A percentile compares a stretch with the other conserved stretches of the same genome.
phyloP scores from a whole-genome alignment of 2,113 vertebrate species.

The Pollimyrus isidori region DNA sequence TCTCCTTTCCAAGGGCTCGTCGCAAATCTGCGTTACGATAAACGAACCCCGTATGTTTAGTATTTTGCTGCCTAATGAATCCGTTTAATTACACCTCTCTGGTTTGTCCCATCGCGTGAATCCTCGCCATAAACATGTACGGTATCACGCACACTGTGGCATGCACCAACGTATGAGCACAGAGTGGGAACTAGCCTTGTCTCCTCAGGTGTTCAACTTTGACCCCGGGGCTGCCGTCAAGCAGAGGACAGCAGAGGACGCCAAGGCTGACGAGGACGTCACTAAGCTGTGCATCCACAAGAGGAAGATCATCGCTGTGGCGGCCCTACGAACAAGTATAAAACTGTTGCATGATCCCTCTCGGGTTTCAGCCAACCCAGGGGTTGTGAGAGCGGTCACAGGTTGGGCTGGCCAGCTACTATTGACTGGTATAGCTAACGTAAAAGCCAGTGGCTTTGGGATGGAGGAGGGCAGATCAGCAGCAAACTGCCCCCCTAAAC shows the following conservation, averaged over 20 bases:
- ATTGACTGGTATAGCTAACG: neutral
- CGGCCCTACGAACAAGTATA: constrained; percentile 93
- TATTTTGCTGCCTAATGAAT: neutral
- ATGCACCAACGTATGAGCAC: neutral
- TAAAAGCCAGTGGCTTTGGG: neutral
- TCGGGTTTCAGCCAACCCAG: constrained; percentile 76
- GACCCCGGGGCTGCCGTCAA: constrained; percentile 88
- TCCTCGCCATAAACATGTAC: constrained; percentile 7
- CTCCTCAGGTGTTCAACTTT: constrained; percentile 88
- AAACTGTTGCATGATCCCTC: constrained; percentile 78
- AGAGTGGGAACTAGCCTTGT: neutral
- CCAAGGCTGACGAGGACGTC: constrained; percentile 92
- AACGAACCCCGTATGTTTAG: neutral
- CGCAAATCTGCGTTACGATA: neutral
- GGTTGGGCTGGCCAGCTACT: neutral
- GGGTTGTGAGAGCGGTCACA: constrained; percentile 62
- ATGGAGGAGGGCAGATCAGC: neutral
- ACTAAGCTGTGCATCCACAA: constrained; percentile 99
- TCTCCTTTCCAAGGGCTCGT: neutral
- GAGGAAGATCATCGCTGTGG: constrained; percentile 95
- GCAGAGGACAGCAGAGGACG: constrained; percentile 94
- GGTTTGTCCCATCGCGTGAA: neutral
- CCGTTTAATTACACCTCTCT: neutral
- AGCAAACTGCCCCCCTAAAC: neutral
- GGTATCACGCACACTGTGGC: neutral